Base-by-base conservation (phyloP, 1,140 invertebrate species). In the Pectinophora gossypiella region DNA sequence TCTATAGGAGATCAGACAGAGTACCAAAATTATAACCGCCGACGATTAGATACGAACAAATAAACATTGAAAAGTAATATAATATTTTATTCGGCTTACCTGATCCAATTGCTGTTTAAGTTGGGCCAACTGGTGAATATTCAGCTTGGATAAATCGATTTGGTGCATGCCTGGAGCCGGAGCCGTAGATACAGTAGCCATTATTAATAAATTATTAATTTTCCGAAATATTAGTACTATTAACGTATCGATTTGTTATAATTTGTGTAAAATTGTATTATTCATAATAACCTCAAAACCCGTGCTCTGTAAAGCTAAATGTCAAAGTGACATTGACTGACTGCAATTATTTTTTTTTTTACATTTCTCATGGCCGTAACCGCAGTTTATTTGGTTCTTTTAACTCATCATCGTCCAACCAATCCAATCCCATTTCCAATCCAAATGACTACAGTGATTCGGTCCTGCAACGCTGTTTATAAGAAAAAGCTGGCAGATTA, bases 91-190 rank as follows among this genome's bases (percentile, higher is more conserved):
- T 40, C 7, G 15, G 18, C 49, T 86, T 88, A 95, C 94, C 85
- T 95, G 92, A 76, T 97, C 95, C 48, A 97, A 88, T 89, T 97
- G 95, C 61, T 96, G 93, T 82, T 95, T 96, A 10, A 97, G 83
- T 66, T 94, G 90, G 59, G 92, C 91, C 63, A 97, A 90, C 82
- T 96, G 95, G 56, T 91, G 91, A n/a, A 96, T 72, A 82, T 90
- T 93, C 62, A 97, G 86, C 65, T 94, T 94, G 9, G 91, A 91
- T 56, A 96, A 86, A 88, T 95, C 94, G 54, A 95, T 91, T 88
- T 93, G 90, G 59, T 94, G 91, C 71, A 92, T 85, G 54, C 93
- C 87, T 16, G 90, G 90, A 27, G 87, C 85, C 53, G 91, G 90
- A 16, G 88, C 87, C 49, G 89, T 72, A 4, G 90, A 90, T 70